Evolutionary conservation across 2,888 invertebrate species (phyloP), one percentile per base, ranked within the genome.

Genomic region (Patella pellucida): DNA sequence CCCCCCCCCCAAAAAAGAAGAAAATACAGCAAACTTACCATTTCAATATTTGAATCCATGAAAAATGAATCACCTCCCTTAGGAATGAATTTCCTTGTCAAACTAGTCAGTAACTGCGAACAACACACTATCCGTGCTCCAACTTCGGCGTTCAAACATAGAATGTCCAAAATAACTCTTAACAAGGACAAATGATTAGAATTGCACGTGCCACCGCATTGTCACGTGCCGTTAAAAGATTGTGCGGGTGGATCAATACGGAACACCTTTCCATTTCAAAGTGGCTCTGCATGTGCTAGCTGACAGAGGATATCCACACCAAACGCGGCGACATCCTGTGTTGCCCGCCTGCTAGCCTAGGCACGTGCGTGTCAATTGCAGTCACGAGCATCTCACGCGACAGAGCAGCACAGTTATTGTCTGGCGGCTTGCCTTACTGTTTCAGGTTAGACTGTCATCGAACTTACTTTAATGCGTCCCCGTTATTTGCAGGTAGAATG

Each of bases 341-440:
- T 62, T 62, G 23, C 19, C 62, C 19, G 62, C 23, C 23, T 62
- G 19, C 62, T 62, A 23, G 19, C 23, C 23, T 12, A 62, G 3
- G 62, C 62, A 62, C 62, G 62, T 62, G 62, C 62, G 23, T 62
- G 19, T 62, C 62, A 62, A 62, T 62, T 62, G 12, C 19, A 19
- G 19, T 62, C 62, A 62, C 19, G 62, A 19, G 19, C 14, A 9
- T 23, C 3, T 12, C 62, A 62, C 62, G 62, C 23, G 62, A 62
- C 62, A 41, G 41, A 41, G 9, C 41, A 41, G 41, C 41, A 41
- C 41, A 9, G 41, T 41, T 41, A 41, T 41, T 41, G 41, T 41
- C 41, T 41, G 41, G 9, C 41, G 41, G 41, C 41, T 41, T 41
- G 41, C 41, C 9, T 41, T 41, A 41, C 41, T 41, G 41, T 41